Evolutionary conservation across 2,888 invertebrate species (phyloP), one percentile per base, ranked within the genome.

Genomic region (Limenitis camilla): DNA sequence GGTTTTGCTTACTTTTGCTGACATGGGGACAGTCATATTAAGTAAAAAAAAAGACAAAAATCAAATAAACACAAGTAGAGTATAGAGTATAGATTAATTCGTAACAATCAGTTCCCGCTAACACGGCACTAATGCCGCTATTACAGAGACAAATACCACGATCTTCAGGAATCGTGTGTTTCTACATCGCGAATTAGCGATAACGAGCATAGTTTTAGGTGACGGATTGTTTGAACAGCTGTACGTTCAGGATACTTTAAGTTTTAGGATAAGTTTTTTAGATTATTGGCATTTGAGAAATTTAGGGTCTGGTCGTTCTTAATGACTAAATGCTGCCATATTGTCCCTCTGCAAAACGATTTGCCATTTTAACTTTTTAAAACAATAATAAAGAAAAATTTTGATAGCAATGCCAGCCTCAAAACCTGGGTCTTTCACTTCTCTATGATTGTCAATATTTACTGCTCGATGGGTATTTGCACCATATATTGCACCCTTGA

Each of bases 71-170:
- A n/a, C n/a, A n/a, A n/a, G 32, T 6, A 5, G 0, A 4, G 29
- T 11, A 28, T 35, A 45, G 28, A 35, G 44, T 36, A 33, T 36
- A 36, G 35, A 36, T 36, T 45, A 36, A 36, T 36, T 45, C 36
- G 35, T 11, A 29, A 36, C 44, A 45, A 45, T 45, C 36, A 29
- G 44, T 45, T 45, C 29, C 29, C 36, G 29, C 44, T 45, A 45
- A 45, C 44, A 45, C 44, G 35, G 36, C 36, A 45, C 44, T 69
- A 70, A 73, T 72, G 66, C 60, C 54, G 48, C 69, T 56, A 73
- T 74, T 71, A 74, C 65, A 50, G 62, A 68, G 72, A 74, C 69
- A 71, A 71, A 74, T 69, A 67, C 56, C 53, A 58, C 66, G 59
- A 69, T 66, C 67, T 56, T 60, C 54, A 52, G 62, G 63, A 68